phyloP scores from a whole-genome alignment of 2,113 vertebrate genomes.

The Thoracochromis brauschi region DNA sequence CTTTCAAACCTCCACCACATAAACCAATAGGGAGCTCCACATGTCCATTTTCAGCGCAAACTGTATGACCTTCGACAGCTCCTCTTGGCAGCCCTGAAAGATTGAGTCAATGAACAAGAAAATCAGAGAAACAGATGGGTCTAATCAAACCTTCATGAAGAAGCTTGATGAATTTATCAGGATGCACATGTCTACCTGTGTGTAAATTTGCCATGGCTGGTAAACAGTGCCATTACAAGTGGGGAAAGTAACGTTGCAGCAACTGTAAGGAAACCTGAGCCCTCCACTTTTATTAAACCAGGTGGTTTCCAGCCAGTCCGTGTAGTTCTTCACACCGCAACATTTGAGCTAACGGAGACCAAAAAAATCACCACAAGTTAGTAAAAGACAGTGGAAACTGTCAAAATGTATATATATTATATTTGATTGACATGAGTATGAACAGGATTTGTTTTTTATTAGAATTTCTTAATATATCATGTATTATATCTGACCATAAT shows the following conservation, averaged over 20 bases:
- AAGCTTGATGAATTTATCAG: not conserved
- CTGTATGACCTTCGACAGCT: slow-evolving; percentile 15
- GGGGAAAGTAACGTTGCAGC: slow-evolving; percentile 49
- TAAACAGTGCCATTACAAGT: slow-evolving; percentile 41
- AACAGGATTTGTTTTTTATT: not conserved
- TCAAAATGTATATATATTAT: not conserved
- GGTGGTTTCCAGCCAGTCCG: slow-evolving; percentile 51
- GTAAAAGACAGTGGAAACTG: not conserved
- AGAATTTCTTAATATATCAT: not conserved
- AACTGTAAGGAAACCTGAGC: slow-evolving; percentile 45
- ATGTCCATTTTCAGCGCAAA: slow-evolving; percentile 29
- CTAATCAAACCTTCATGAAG: not conserved
- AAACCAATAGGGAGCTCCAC: not conserved
- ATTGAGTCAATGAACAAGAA: not conserved
- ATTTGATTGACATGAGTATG: not conserved
- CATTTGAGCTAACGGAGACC: slow-evolving; percentile 41
- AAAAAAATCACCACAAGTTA: not conserved
- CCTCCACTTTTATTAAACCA: slow-evolving; percentile 51
- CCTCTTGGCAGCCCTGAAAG: slow-evolving; percentile 53
- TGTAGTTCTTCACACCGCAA: slow-evolving; percentile 54
- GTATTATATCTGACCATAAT: not conserved
- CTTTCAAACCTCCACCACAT: slow-evolving; percentile 40
- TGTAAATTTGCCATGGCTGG: slow-evolving; percentile 30
- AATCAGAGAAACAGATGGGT: not conserved
- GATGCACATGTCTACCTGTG: slow-evolving; percentile 15